Conservation (phyloP, 2,113 vertebrate genomes). For the Maccullochella peelii region DNA sequence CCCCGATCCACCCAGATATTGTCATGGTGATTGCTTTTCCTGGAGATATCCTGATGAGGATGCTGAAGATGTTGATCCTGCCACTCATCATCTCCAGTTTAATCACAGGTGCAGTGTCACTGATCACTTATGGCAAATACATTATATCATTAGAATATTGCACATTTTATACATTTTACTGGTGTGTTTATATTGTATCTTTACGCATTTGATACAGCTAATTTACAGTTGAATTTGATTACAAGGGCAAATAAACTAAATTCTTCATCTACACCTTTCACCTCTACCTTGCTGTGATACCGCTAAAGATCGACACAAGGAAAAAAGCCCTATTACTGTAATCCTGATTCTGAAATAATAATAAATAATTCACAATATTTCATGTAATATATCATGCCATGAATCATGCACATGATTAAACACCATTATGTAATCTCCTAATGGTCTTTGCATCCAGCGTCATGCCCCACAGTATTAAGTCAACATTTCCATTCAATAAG, state of each 20-base stretch:
- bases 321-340: background rate
- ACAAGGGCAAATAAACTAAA: background rate
- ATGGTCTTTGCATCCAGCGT: slow-evolving; percentile 20
- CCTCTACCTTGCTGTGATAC: slow-evolving; percentile 1
- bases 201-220: background rate
- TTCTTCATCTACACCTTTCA: background rate
- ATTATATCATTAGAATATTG: background rate
- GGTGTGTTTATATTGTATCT: background rate
- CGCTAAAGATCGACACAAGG: background rate
- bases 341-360: background rate
- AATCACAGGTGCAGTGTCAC: slow-evolving; percentile 91
- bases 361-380: background rate
- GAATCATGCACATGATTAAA: slow-evolving; percentile 3
- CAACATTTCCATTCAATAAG: slow-evolving; percentile 24
- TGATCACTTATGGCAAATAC: background rate
- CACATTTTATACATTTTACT: background rate
- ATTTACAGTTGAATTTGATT: background rate
- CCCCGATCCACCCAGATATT: slow-evolving; percentile 94
- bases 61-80: slow-evolving; percentile 99
- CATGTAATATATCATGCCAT: background rate
- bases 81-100: slow-evolving; percentile 99
- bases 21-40: slow-evolving; percentile 98
- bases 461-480: background rate
- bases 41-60: slow-evolving; percentile 98
- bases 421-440: background rate